These are phyloP conservation scores for Amblyornis subalaris DNA, from an alignment of 2,113 vertebrate genomes.

Conservation along the genomic window DNA sequence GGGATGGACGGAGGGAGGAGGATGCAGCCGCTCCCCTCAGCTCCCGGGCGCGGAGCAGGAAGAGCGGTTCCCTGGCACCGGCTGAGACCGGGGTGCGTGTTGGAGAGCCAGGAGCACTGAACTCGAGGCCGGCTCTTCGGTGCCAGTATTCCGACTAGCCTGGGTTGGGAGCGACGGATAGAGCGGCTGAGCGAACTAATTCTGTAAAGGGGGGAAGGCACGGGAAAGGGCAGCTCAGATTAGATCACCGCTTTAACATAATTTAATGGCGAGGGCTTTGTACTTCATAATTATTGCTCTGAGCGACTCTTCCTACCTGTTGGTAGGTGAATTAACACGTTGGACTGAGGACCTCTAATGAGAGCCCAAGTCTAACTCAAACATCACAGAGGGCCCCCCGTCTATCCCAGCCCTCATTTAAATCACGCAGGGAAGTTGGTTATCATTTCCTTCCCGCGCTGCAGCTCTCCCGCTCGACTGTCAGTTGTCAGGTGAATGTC, in stretches of 20 bases:
- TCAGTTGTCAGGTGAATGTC: background rate
- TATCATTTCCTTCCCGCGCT: background rate
- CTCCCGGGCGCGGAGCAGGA: background rate
- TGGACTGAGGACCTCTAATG: slow-evolving; percentile 17
- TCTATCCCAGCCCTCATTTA: background rate
- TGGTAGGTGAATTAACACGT: slow-evolving; percentile 48
- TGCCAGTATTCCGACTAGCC: background rate
- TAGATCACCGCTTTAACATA: background rate
- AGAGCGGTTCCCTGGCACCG: background rate
- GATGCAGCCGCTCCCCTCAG: background rate
- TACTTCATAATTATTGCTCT: slow-evolving; percentile 15
- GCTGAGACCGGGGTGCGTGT: background rate
- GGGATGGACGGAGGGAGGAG: background rate
- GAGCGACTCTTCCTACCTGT: slow-evolving; percentile 50
- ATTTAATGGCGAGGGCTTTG: background rate
- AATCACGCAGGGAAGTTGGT: background rate
- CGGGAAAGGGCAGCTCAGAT: background rate
- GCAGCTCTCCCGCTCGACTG: background rate
- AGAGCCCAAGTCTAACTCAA: background rate
- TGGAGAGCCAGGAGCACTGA: background rate
- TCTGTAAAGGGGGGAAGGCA: background rate
- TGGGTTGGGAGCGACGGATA: background rate
- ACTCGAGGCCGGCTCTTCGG: background rate
- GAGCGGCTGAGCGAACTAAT: background rate
- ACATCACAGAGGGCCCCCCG: background rate